Evolutionary conservation across 2,797 vertebrate genomes (phyloP), one percentile per base, ranked within the genome.

Genomic region (Galago senegalensis): DNA sequence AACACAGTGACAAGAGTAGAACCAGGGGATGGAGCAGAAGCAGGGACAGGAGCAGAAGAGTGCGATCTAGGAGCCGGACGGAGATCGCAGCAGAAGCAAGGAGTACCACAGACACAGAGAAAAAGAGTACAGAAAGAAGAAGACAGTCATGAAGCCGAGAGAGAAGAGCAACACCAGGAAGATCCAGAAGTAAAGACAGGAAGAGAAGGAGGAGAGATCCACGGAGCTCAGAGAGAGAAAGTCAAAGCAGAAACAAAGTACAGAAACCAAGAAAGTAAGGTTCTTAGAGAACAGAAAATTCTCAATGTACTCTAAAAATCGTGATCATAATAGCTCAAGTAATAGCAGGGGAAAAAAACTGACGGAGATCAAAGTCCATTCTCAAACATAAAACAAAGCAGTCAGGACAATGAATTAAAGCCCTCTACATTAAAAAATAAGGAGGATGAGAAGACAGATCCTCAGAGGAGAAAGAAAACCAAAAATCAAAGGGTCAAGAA

Each of bases 401-500:
- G 99, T 97, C 98, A 98, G 97, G 98, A 99, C 95, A 98, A 94
- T 98, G 99, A 99, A 97, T 98, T 98, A 49, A 98, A 99, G 96
- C 98, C 98, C 0, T 98, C 98, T 40, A 97, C 97, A 2, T 96
- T 98, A 93, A 99, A 98, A 98, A 99, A 98, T 95, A 99, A 98
- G 98, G 99, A 99, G 97, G 98, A 98, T 76, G 98, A 98, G 97
- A 96, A 99, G 97, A 98, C 96, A 98, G 97, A 97, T 98, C 98
- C 89, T 98, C 98, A 90, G 93, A 97, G 97, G 99, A 99, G 97
- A 99, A 98, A 97, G 99, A 99, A 97, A 99, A 98, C 98, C 98
- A 98, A 98, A 99, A 99, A 98, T 99, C 99, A 86, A 99, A 99
- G 96, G 98, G 98, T 98, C 99, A 99, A 98, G 99, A 99, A 93